phyloP scores from a whole-genome alignment of 2,888 invertebrate genomes.

The Dorcus hopei region DNA sequence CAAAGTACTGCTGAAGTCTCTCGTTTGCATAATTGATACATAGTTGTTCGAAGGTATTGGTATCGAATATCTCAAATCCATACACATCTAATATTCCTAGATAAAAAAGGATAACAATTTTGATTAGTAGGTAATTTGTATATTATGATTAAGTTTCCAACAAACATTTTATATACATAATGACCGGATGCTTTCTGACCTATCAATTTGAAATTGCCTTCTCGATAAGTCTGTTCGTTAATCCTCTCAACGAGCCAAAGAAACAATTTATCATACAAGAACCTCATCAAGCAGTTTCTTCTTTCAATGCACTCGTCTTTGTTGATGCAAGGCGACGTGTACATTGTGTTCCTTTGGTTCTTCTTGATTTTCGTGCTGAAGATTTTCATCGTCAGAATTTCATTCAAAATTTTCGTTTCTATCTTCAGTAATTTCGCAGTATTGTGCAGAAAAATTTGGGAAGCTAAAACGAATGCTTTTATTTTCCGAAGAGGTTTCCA shows the following conservation, averaged over 20 bases:
- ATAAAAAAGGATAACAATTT: neutral
- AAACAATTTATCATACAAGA: constrained; percentile 45
- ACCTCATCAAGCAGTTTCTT: constrained; percentile 44
- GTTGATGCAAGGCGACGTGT: constrained; percentile 38
- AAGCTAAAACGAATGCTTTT: constrained; percentile 28
- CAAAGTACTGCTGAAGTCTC: constrained; percentile 42
- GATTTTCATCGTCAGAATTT: constrained; percentile 37
- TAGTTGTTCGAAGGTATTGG: constrained; percentile 38
- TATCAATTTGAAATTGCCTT: constrained; percentile 32
- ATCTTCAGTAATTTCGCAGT: constrained; percentile 31
- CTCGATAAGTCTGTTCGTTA: constrained; percentile 32
- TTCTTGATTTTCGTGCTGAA: constrained; percentile 34
- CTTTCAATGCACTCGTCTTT: constrained; percentile 44
- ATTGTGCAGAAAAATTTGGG: constrained; percentile 33
- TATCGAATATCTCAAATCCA: constrained; percentile 43
- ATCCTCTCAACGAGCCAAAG: constrained; percentile 40
- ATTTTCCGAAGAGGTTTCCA: neutral
- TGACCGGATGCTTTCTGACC: constrained; percentile 29
- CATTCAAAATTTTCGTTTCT: constrained; percentile 26
- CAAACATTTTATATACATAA: too few relatives aligned
- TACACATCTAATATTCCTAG: constrained; percentile 45
- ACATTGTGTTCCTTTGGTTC: constrained; percentile 32
- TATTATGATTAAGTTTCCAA: too few relatives aligned
- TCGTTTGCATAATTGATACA: constrained; percentile 47
- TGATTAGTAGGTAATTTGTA: too few relatives aligned